phyloP scores from a whole-genome alignment of 1,140 invertebrate genomes.

The Bilobella aurantiaca region DNA sequence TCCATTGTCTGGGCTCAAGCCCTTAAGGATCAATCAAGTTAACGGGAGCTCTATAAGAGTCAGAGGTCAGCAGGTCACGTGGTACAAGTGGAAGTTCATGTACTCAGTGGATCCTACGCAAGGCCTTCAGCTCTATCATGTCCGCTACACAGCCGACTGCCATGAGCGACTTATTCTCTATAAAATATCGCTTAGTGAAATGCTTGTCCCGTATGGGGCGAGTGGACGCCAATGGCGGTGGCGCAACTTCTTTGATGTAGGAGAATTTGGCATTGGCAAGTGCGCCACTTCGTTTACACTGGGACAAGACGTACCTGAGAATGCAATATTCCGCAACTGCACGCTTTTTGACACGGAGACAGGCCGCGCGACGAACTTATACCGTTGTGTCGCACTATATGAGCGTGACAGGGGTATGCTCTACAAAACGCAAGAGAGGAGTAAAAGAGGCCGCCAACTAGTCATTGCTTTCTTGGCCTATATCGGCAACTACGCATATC shows the following conservation, averaged over 20 bases:
- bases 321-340: background rate
- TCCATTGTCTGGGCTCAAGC: too few relatives aligned
- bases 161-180: background rate
- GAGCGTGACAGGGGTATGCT: background rate
- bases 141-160: background rate
- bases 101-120: background rate
- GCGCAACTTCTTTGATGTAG: background rate
- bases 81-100: constrained; percentile 4
- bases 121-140: background rate
- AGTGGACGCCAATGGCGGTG: background rate
- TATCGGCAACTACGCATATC: constrained; percentile 3
- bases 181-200: background rate
- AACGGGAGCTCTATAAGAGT: background rate
- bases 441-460: background rate
- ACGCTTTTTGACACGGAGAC: background rate
- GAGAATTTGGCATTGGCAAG: background rate
- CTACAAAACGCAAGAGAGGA: background rate
- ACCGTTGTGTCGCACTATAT: background rate
- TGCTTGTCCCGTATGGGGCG: constrained; percentile 1
- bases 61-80: background rate
- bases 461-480: background rate
- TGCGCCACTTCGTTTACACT: too few relatives aligned
- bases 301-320: background rate
- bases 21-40: background rate
- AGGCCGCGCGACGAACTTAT: background rate